phyloP scores from a whole-genome alignment of 2,797 vertebrate species.

The Allobates femoralis region DNA sequence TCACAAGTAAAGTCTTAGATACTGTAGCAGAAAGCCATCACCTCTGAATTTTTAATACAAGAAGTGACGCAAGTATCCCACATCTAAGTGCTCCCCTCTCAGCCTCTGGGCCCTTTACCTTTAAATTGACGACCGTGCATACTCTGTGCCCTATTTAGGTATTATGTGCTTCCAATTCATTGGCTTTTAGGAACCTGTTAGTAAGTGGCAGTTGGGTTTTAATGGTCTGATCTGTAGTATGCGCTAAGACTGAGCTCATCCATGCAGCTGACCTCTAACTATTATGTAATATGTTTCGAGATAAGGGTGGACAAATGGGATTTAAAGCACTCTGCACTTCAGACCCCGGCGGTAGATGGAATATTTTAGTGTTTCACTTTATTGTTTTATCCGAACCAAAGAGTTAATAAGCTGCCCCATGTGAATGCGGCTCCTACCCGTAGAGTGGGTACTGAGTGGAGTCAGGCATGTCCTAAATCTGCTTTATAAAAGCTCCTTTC shows the following conservation, averaged over 20 bases:
- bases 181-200: constrained; percentile 11
- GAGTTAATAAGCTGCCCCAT: constrained; percentile 38
- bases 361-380: constrained; percentile 46
- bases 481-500: constrained; percentile 54
- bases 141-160: background rate
- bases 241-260: constrained; percentile 39
- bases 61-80: no score
- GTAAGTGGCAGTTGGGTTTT: background rate
- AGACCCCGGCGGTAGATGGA: constrained; percentile 30
- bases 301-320: constrained; percentile 26
- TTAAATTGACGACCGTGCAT: background rate
- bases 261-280: background rate
- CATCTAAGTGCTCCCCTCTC: background rate
- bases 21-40: background rate
- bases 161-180: no score
- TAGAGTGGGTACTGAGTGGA: constrained; percentile 19
- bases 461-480: constrained; percentile 48
- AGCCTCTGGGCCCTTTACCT: background rate
- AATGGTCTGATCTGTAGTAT: background rate
- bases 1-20: background rate
- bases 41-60: background rate
- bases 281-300: constrained; percentile 32
- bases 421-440: constrained; percentile 1
- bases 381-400: constrained; percentile 34
- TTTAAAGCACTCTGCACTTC: constrained; percentile 32